Base-by-base conservation (phyloP, 1,140 invertebrate species). In the silkworm (Bombyx mori) region DNA sequence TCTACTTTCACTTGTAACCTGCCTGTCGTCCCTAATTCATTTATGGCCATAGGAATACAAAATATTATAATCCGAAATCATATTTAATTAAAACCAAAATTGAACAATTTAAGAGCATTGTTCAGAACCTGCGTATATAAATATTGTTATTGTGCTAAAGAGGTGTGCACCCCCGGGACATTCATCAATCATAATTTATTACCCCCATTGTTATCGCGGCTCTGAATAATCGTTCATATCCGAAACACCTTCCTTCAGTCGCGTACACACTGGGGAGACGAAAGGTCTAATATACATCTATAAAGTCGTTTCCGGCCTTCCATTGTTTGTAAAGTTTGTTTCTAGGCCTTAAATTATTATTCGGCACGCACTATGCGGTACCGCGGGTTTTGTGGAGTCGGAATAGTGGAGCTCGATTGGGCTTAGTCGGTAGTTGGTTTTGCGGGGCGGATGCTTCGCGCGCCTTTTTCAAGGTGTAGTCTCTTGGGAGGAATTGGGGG, bases 161-260 rank as follows among this genome's bases (percentile, higher is more conserved):
- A 73, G 67, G 67, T 63, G 66, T 68, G 65, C 67, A 70, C 70
- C 58, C 60, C 65, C 49, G 57, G 60, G 69, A 58, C 60, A 66
- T 75, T 77, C 80, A 86, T 83, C 82, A 83, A 83, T 86, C 82
- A 86, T 82, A 86, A 86, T 86, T 82, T 86, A 86, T 83, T 81
- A 83, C 74, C 61, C 51, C 66, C 64, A 77, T 79, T 81, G 78
- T 82, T 76, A 75, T 79, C 74, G 68, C 66, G 64, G 68, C 66
- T 70, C 70, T 66, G 73, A 75, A 80, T 82, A 86, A 82, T 82
- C 79, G 77, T 65, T 83, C 79, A 83, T 81, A 81, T 81, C 76
- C 78, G 79, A 81, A 81, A 79, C 79, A 83, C 74, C 76, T 68
- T 66, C 56, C 54, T 73, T 59, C 60, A 56, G 71, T 46, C 44